Base-by-base conservation (phyloP, 2,888 invertebrate species). In the Sphaerophoria rueppellii region DNA sequence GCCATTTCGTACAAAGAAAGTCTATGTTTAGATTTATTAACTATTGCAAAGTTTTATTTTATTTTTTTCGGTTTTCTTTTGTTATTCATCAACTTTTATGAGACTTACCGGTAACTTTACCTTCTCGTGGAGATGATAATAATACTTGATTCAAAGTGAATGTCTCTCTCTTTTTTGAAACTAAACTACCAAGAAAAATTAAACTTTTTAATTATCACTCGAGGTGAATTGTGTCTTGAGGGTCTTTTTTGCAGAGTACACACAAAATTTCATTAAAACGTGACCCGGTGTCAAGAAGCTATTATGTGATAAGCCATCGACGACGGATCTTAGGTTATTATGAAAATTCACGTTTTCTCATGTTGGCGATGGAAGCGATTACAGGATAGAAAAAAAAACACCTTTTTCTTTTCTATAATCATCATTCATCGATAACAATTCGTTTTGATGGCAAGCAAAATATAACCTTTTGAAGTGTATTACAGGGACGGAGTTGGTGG, bases 161-260 rank as follows among this genome's bases (percentile, higher is more conserved):
- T 55, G 73, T 52, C 5, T 24, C 24, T 24, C 24, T 24, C 24
- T 24, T 24, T 24, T 24, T 52, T 34, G 55, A 77, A 77, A 67
- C 50, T 40, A 72, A 79, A 79, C 54, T 65, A 69, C 67, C 43
- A 48, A 63, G 57, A 67, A 72, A 43, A 65, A 73, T 61, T 34
- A 79, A 63, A 73, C 58, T 78, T 77, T 67, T 61, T 72, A 82
- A 77, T 82, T 77, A 77, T 61, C 67, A 50, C 75, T 58, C 57
- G 70, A 70, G 70, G 70, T 40, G 60, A 69, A n/a, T 74, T 52
- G 57, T 12, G 34, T 54, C 63, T 54, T 54, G 24, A 9, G 40
- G 58, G 69, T 24, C 52, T 65, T 4, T 16, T 60, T 16, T 24
- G 60, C 67, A 67, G 54, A 65, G 16, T 50, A 50, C 37, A 14